These are phyloP conservation scores for Caenorhabditis latens DNA, from an alignment of 1,140 invertebrate species.

Conservation along the genomic window DNA sequence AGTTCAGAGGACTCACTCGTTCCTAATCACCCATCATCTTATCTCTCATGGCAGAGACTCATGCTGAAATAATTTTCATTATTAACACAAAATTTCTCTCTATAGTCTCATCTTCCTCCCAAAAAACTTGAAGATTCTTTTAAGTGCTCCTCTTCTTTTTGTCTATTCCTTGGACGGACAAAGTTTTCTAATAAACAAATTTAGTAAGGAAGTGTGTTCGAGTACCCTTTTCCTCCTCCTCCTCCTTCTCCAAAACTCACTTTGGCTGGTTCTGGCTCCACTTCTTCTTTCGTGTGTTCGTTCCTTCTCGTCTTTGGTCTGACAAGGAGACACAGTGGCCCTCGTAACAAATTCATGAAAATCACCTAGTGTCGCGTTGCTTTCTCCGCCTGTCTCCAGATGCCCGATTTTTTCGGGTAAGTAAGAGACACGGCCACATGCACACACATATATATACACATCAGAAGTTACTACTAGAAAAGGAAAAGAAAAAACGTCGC, in stretches of 20 bases:
- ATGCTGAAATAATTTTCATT: too few relatives aligned
- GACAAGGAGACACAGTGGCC: background rate
- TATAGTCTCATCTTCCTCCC: too few relatives aligned
- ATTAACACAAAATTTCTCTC: too few relatives aligned
- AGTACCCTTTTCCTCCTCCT: background rate
- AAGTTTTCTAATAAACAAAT: constrained; percentile 17
- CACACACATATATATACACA: background rate
- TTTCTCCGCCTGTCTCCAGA: background rate
- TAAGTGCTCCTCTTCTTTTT: background rate
- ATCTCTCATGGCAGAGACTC: too few relatives aligned
- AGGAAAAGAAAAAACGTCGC: too few relatives aligned
- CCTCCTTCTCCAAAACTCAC: background rate
- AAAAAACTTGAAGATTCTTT: background rate
- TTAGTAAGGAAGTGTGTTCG: constrained; percentile 19
- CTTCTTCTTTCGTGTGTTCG: background rate
- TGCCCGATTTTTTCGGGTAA: background rate
- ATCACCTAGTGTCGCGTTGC: background rate
- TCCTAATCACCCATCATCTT: too few relatives aligned
- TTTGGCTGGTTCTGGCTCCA: too few relatives aligned
- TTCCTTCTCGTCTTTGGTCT: background rate
- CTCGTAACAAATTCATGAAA: constrained; percentile 55
- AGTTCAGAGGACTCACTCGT: too few relatives aligned
- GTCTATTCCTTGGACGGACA: background rate
- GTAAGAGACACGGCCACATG: background rate
- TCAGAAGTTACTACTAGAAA: constrained; percentile 42